Conservation (phyloP, 2,797 vertebrate species). For the Cyclopterus lumpus region DNA sequence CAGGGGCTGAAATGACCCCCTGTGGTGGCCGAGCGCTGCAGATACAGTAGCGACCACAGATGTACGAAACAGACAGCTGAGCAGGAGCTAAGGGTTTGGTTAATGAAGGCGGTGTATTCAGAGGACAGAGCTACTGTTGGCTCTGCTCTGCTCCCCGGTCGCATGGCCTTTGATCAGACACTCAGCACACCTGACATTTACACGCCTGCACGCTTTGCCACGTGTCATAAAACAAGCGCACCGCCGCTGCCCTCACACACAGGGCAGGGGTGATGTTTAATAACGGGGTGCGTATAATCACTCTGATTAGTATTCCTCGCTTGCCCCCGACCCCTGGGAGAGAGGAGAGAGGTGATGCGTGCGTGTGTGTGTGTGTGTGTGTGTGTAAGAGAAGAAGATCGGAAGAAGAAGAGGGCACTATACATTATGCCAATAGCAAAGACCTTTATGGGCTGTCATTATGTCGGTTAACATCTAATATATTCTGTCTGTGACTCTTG, state of each 20-base stretch:
- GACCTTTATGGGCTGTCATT: constrained; percentile 61
- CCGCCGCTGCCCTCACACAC: constrained; percentile 69
- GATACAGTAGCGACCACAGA: constrained; percentile 15
- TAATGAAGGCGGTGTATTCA: constrained; percentile 79
- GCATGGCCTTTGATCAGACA: constrained; percentile 84
- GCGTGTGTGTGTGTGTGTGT: constrained; percentile 44
- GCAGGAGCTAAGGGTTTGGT: constrained; percentile 65
- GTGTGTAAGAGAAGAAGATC: constrained; percentile 19
- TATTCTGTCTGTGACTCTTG: constrained; percentile 62
- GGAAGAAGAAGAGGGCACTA: constrained; percentile 36
- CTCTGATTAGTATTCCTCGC: constrained; percentile 97
- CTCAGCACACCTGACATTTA: constrained; percentile 95
- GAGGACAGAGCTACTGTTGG: constrained; percentile 78
- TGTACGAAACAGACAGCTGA: constrained; percentile 53
- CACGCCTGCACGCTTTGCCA: constrained; percentile 84
- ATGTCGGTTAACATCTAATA: constrained; percentile 62
- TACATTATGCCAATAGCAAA: constrained; percentile 38
- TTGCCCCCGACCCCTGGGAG: constrained; percentile 90
- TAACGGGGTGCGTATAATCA: constrained; percentile 96
- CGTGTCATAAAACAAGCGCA: constrained; percentile 85
- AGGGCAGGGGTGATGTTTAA: constrained; percentile 97
- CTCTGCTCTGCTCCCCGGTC: constrained; percentile 77
- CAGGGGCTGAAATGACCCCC: constrained; percentile 20
- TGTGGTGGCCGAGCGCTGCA: constrained; percentile 1
- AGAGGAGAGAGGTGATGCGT: constrained; percentile 65